These are phyloP conservation scores for Oikopleura dioica DNA, from an alignment of 23 tunicate genomes.

Conservation along the genomic window DNA sequence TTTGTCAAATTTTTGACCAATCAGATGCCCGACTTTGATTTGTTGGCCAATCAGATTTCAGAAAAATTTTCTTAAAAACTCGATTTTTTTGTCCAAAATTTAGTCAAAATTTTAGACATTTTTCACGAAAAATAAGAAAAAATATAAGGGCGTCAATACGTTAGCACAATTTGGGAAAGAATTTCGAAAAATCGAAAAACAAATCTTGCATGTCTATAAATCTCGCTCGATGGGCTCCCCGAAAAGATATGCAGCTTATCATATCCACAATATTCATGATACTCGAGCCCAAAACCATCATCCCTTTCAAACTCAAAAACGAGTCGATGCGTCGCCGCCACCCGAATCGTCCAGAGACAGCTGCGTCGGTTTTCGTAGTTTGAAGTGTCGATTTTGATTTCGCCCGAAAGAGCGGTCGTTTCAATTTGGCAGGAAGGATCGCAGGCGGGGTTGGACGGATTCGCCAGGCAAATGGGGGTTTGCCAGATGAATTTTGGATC, in stretches of 20 bases:
- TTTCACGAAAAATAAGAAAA: no score
- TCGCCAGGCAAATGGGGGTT: not conserved
- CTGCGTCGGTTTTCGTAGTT: not conserved
- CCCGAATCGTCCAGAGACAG: slow-evolving; percentile 5
- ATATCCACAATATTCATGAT: not conserved
- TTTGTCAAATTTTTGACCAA: no score
- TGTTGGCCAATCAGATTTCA: no score
- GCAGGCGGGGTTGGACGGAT: not conserved
- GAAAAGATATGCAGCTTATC: slow-evolving; percentile 1
- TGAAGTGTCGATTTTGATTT: not conserved
- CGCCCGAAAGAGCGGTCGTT: not conserved
- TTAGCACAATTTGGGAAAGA: no score
- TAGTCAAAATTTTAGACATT: no score
- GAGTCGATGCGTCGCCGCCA: not conserved
- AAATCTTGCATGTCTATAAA: not conserved
- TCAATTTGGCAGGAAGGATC: not conserved
- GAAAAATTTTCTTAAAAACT: no score
- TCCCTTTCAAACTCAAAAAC: not conserved
- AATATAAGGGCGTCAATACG: no score
- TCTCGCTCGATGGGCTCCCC: not conserved
- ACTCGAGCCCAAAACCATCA: not conserved
- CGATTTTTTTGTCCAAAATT: no score
- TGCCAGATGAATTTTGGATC: not conserved
- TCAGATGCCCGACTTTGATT: no score
- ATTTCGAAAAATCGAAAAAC: no score